Conservation (phyloP, 2,797 vertebrate species). For the Emys orbicularis region DNA sequence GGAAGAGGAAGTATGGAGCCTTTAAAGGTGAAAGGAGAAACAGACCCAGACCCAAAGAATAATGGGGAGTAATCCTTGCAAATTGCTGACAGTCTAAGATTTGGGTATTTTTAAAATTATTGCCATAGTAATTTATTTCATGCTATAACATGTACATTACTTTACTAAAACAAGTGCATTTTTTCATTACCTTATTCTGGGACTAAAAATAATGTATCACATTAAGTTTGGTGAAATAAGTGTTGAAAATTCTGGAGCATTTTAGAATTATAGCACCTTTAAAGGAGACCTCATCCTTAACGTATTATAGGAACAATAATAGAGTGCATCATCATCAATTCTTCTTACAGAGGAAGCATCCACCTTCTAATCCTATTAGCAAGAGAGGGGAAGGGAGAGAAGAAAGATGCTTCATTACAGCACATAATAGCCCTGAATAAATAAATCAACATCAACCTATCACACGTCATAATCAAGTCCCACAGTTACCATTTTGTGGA, state of each 20-base stretch:
- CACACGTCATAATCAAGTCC: not conserved
- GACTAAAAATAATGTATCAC: not conserved
- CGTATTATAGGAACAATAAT: not conserved
- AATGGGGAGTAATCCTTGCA: not conserved
- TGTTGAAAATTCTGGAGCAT: not conserved
- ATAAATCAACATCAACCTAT: conserved; percentile 20
- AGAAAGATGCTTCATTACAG: conserved; percentile 12
- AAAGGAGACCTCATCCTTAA: not conserved
- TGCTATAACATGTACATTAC: not conserved
- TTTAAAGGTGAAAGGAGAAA: not conserved
- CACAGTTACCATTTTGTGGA: not conserved
- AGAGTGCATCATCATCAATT: not conserved
- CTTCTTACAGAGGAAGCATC: not conserved
- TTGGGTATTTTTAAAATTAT: not conserved
- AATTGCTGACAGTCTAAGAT: not conserved
- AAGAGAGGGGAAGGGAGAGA: not conserved
- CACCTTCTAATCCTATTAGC: not conserved
- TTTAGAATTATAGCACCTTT: not conserved
- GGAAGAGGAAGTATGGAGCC: not conserved
- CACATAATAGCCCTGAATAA: not conserved
- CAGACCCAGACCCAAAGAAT: not conserved
- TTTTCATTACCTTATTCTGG: not conserved
- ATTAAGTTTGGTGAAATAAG: not conserved
- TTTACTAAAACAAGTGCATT: not conserved
- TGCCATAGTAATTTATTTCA: not conserved